phyloP scores from a whole-genome alignment of 2,113 vertebrate species.

The Hemibates koningsi region DNA sequence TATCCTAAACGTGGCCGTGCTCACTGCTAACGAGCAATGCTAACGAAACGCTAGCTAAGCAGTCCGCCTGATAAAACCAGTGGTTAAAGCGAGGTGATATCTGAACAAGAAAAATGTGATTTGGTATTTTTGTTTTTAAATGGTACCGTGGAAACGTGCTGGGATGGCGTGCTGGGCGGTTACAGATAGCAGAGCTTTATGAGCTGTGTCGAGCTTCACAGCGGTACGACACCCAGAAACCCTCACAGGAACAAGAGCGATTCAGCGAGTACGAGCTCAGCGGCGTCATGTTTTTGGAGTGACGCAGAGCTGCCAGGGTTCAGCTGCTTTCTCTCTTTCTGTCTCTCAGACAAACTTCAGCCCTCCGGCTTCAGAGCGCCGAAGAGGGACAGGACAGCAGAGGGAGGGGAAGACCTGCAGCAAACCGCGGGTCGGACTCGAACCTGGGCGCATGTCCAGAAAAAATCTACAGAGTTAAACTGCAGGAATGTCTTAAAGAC shows the following conservation, averaged over 20 bases:
- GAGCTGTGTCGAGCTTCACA: neutral
- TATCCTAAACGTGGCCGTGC: neutral
- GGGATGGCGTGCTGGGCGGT: neutral
- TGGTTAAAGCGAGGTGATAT: neutral
- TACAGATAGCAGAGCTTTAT: neutral
- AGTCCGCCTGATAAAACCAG: neutral
- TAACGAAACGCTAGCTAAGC: neutral
- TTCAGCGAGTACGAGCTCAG: accelerated
- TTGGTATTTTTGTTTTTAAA: neutral
- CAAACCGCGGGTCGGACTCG: neutral
- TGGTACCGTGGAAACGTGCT: neutral
- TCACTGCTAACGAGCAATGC: neutral
- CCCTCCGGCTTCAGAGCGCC: neutral
- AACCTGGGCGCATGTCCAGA: no score
- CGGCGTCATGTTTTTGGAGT: no score
- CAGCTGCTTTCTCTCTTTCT: neutral
- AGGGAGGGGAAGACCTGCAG: no score
- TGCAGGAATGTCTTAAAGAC: no score
- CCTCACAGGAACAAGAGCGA: no score
- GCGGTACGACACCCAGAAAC: neutral
- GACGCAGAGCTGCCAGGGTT: neutral
- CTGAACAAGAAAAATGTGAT: neutral
- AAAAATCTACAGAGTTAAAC: no score
- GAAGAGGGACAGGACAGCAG: neutral
- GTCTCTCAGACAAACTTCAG: neutral